These are phyloP conservation scores for Athrips mouffetella DNA, from an alignment of 2,888 invertebrate genomes.

Conservation along the genomic window DNA sequence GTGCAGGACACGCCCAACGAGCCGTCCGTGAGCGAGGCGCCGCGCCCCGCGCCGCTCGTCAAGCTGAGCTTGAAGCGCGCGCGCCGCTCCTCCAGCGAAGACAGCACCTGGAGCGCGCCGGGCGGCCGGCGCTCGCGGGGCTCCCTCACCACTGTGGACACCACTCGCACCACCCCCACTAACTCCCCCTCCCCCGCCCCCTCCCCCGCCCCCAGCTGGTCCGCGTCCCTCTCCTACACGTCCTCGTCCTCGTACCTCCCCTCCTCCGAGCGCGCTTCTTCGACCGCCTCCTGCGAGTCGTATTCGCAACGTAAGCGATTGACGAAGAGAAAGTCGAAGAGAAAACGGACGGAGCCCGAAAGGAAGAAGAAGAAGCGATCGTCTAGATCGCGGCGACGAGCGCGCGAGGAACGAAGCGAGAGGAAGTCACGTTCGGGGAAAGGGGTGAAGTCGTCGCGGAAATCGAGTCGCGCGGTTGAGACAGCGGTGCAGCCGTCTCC, in stretches of 20 bases:
- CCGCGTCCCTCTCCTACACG: slow-evolving; percentile 5
- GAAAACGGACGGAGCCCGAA: slow-evolving; percentile 31
- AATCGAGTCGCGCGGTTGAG: not conserved
- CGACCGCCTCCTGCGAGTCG: slow-evolving; percentile 19
- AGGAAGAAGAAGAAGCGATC: slow-evolving; percentile 32
- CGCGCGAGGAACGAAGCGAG: slow-evolving; percentile 37
- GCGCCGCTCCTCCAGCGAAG: slow-evolving; percentile 39
- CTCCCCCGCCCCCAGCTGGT: slow-evolving; percentile 17
- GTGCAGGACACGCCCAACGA: slow-evolving; percentile 51
- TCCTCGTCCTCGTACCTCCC: not conserved
- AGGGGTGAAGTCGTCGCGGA: slow-evolving; percentile 54
- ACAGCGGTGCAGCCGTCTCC: not conserved
- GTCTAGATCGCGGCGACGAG: slow-evolving; percentile 33
- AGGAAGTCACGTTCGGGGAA: slow-evolving; percentile 51
- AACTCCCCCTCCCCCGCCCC: slow-evolving; percentile 21
- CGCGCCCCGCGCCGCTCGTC: slow-evolving; percentile 31
- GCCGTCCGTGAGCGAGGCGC: slow-evolving; percentile 14
- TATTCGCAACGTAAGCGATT: slow-evolving; percentile 27
- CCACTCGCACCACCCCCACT: slow-evolving; percentile 16
- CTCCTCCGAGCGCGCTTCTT: slow-evolving; percentile 5
- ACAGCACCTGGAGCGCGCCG: slow-evolving; percentile 32
- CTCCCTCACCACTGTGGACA: slow-evolving; percentile 16
- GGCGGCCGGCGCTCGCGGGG: slow-evolving; percentile 25
- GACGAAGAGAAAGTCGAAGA: slow-evolving; percentile 35
- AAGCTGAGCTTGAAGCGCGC: slow-evolving; percentile 43